Conservation (phyloP, 2,113 vertebrate species). For the Mixornis gularis region DNA sequence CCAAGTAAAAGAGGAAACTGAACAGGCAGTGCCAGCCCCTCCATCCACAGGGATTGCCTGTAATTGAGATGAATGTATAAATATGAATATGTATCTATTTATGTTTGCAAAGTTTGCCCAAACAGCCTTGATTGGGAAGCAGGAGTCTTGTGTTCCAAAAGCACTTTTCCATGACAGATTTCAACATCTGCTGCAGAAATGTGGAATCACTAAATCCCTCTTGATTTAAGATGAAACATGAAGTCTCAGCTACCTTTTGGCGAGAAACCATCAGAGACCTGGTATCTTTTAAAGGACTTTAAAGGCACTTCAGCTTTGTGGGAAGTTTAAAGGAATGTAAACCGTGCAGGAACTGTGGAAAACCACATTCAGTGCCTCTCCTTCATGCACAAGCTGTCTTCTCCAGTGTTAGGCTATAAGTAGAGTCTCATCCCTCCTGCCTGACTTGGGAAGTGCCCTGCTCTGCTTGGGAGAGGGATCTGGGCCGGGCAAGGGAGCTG, state of each 20-base stretch:
- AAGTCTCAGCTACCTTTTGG: not conserved
- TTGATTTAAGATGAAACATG: not conserved
- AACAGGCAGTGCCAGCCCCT: not conserved
- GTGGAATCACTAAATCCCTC: not conserved
- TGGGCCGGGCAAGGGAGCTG: not conserved
- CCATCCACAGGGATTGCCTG: not conserved
- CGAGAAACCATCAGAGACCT: not conserved
- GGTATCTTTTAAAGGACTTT: not conserved
- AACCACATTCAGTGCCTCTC: not conserved
- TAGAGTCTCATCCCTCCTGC: not conserved
- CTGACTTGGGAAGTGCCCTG: not conserved
- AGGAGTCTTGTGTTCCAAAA: not conserved
- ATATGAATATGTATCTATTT: not conserved
- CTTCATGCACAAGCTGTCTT: not conserved
- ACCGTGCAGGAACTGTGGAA: not conserved
- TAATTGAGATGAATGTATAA: not conserved
- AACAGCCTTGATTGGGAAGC: not conserved
- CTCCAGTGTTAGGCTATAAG: not conserved
- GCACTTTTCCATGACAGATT: not conserved
- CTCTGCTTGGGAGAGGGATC: not conserved
- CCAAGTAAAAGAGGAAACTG: not conserved
- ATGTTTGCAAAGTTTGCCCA: not conserved
- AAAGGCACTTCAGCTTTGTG: not conserved
- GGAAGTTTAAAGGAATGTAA: not conserved
- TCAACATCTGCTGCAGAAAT: not conserved